Percentiles rank a stretch among this genome's conserved stretches.
Conservation (phyloP, 2,113 vertebrate species). For the Vimba vimba region DNA sequence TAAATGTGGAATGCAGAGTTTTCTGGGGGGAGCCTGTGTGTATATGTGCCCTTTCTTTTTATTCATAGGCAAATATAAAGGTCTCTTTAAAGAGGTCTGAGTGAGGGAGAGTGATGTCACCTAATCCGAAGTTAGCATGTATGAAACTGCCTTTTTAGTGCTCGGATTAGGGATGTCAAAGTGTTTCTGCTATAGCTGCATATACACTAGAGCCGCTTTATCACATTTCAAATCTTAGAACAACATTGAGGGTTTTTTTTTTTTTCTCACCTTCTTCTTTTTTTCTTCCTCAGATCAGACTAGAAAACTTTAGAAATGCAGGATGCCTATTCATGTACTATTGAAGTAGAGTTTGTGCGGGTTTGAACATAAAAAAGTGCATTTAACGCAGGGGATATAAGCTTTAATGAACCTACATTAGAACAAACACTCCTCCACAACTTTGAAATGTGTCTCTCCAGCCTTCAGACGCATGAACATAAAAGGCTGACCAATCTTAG, state of each 20-base stretch:
- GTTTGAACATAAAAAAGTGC: conserved; percentile 7
- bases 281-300: neutral
- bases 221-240: neutral
- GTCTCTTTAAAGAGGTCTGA: conserved; percentile 51
- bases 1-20: conserved; percentile 74
- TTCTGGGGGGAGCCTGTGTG: conserved; percentile 32
- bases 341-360: neutral
- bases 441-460: conserved; percentile 72
- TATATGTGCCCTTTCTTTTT: conserved; percentile 60
- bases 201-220: neutral
- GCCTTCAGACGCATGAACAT: conserved; percentile 68
- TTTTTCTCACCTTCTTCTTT: neutral
- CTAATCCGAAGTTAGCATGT: conserved; percentile 1
- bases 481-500: conserved; percentile 74
- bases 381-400: neutral
- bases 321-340: neutral
- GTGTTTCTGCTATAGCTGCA: neutral
- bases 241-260: too few species aligned
- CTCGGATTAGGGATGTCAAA: conserved; percentile 36
- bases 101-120: neutral
- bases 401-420: conserved; percentile 74
- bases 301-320: neutral
- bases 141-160: neutral
- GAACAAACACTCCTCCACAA: conserved; percentile 71
- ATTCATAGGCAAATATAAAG: conserved; percentile 65